phyloP scores from a whole-genome alignment of 2,113 vertebrate genomes.

The Mesocricetus auratus region DNA sequence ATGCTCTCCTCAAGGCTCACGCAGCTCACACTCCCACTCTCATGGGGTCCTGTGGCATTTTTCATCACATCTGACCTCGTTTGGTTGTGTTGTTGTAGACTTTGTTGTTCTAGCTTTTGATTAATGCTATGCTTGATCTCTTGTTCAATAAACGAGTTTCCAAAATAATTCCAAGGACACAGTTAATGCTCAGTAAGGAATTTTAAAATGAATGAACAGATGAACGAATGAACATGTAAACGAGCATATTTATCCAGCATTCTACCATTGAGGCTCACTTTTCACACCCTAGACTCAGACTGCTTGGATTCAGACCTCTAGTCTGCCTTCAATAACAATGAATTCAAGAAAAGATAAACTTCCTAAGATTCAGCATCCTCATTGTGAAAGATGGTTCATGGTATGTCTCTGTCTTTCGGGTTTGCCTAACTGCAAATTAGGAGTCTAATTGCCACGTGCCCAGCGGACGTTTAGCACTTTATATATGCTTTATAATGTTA shows the following conservation, averaged over 20 bases:
- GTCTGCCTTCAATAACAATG: not conserved
- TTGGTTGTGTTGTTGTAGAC: not conserved
- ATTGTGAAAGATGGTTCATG: not conserved
- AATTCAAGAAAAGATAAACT: not conserved
- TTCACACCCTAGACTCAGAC: not conserved
- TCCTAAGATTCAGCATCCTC: not conserved
- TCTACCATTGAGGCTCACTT: not conserved
- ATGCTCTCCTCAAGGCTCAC: not conserved
- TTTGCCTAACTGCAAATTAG: conserved; percentile 15
- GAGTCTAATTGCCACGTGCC: not conserved
- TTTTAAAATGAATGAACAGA: not conserved
- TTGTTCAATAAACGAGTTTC: not conserved
- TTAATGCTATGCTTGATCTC: not conserved
- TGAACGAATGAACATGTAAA: not conserved
- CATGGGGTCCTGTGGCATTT: not conserved
- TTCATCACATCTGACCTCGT: not conserved
- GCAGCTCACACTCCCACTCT: not conserved
- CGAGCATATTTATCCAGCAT: not conserved
- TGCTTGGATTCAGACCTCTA: not conserved
- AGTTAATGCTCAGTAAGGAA: not conserved
- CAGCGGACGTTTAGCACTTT: not conserved
- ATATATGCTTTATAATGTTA: conserved; percentile 41
- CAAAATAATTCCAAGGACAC: not conserved
- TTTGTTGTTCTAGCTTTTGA: not conserved
- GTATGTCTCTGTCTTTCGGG: not conserved